These are phyloP conservation scores for Montipora sp. DNA, from an alignment of 64 coral and sea anemone genomes.

Conservation along the genomic window DNA sequence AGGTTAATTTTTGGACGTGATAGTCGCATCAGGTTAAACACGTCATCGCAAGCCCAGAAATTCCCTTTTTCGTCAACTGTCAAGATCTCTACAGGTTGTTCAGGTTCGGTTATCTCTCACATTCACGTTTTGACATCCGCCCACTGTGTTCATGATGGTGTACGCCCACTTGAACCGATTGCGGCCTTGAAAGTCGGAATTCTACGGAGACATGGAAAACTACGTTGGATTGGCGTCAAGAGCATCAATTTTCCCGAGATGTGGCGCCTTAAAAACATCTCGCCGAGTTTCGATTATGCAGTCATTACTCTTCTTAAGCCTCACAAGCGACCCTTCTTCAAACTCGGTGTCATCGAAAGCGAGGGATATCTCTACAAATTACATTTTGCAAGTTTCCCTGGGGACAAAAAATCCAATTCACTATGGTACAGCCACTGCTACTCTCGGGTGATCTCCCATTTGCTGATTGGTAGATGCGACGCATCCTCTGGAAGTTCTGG, in stretches of 20 bases:
- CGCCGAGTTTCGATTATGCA: constrained; percentile 65
- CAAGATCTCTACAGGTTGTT: constrained; percentile 84
- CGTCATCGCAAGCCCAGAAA: constrained; percentile 36
- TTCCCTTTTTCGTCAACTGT: constrained; percentile 86
- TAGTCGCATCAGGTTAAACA: constrained; percentile 46
- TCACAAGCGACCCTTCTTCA: constrained; percentile 55
- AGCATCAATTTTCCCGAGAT: constrained; percentile 32
- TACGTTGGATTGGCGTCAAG: constrained; percentile 53
- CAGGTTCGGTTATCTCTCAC: constrained; percentile 69
- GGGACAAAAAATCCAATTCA: constrained; percentile 51
- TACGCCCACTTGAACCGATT: constrained; percentile 37
- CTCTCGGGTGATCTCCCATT: constrained; percentile 28
- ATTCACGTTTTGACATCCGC: constrained; percentile 76
- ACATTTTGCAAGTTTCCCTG: constrained; percentile 87
- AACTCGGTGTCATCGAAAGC: constrained; percentile 7
- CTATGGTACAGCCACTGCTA: constrained; percentile 80
- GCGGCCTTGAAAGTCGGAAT: constrained; percentile 59
- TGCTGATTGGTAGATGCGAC: constrained; percentile 72
- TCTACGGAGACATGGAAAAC: constrained; percentile 49
- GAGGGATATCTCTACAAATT: neutral
- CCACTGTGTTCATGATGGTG: constrained; percentile 83
- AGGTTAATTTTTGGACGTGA: constrained; percentile 71
- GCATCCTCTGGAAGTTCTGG: constrained; percentile 76
- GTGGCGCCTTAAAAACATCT: constrained; percentile 38
- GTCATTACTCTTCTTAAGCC: constrained; percentile 64